Evolutionary conservation across 2,113 vertebrate genomes (phyloP), one percentile per base, ranked within the genome.

Genomic region (Hydrochoerus hydrochaeris): DNA sequence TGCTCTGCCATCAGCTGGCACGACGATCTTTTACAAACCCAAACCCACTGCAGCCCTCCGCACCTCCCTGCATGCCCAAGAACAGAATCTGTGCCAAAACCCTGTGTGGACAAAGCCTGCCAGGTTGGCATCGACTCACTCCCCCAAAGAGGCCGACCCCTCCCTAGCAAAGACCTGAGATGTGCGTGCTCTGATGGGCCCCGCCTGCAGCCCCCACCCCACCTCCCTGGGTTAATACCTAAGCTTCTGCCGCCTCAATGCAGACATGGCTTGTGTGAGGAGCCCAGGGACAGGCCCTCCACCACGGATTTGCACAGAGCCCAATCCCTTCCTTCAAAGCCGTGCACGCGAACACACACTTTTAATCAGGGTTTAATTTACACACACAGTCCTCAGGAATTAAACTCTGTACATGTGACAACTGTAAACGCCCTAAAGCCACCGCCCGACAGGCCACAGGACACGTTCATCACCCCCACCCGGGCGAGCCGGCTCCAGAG

Each of bases 41-140:
- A 77, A 14, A 28, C 60, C 52, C 69, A 22, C 11, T 52, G 5
- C 5, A 8, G 5, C 35, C 16, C 41, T 26, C 12, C 6, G 7
- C 16, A 24, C 57, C 4, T 16, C 7, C 22, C 32, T 22, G 3
- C 1, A 35, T 9, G 60, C 60, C 52, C 49, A 54, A 54, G 44
- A 17, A 24, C 12, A 46, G 77, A 60, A 14, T n/a, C n/a, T 32
- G 57, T 49, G 20, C 32, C 63, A 9, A 44, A 67, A 49, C 22
- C 38, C 75, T 5, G 1, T 1, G 1, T 11, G 63, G 4, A 3
- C 75, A 28, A 7, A 78, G 24, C 7, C 77, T 32, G 14, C n/a
- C 24, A 30, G 1, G 24, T 3, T 3, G 20, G 30, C 24, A 1
- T 28, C 26, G 0, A 0, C 19, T 44, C 46, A 28, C 19, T 35